Base-by-base conservation (phyloP, 2,888 invertebrate species). In the Petrolisthes cinctipes region DNA sequence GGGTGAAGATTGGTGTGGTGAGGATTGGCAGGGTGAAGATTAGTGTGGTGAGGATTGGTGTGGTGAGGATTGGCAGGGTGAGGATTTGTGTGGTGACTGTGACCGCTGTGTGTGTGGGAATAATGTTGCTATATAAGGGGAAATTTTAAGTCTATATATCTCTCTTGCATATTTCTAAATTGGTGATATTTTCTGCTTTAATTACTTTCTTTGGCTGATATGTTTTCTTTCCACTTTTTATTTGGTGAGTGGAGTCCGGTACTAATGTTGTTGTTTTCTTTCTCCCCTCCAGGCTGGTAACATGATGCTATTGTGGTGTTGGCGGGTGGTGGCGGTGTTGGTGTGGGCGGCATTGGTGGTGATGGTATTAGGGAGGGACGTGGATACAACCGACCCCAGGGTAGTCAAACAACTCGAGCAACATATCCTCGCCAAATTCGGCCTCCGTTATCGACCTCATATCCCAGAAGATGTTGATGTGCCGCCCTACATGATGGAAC, bases 401-500 rank as follows among this genome's bases (percentile, higher is more conserved):
- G 23, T 85, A 37, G 23, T 85, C 5, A 75, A 79, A 17, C 84
- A 85, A 73, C 68, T 87, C 53, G 89, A 89, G 61, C 68, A 68
- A 17, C 82, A 81, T 20, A 85, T 89, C 53, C 84, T 89, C 56
- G 20, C 84, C 51, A 71, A 81, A 37, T 87, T 89, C 54, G 89
- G 89, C 5, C 81, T 89, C 61, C 53, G 87, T 51, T 78, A 68
- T 75, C 84, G 85, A 23, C 89, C 89, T 53, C 79, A 82, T 5
- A 82, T 54, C 11, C 80, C 85, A 23, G 79, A 66, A 79, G 75
- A 81, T 23, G 76, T 68, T 79, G 80, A 79, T 51, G 87, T 85
- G 85, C 89, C 86, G 14, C 85, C 87, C 66, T 89, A 87, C 87
- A 89, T 89, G 89, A 14, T 87, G 76, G 85, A 89, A 61, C 85